Percentiles rank a stretch among this genome's conserved stretches.
phyloP scores from a whole-genome alignment of 2,888 invertebrate genomes.

The Scrobipalpa atriplicella region DNA sequence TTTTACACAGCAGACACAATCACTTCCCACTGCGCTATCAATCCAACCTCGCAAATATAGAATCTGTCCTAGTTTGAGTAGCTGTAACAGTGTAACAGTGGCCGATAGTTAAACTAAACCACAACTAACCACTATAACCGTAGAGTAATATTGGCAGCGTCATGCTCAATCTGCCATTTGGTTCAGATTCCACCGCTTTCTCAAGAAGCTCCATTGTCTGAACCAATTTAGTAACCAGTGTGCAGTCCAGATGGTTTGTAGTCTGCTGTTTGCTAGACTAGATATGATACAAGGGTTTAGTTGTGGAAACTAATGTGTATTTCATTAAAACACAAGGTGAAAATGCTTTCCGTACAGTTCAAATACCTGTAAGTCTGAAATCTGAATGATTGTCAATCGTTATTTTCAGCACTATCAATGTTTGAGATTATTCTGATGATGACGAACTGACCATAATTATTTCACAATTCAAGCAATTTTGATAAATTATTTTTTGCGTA shows the following conservation, averaged over 20 bases:
- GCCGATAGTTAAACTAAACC: constrained; percentile 10
- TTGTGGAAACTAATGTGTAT: neutral
- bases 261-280: constrained; percentile 22
- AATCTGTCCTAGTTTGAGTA: neutral
- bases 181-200: constrained; percentile 59
- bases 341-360: no score
- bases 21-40: no score
- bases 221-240: constrained; percentile 33
- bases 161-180: constrained; percentile 65
- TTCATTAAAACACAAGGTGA: no score
- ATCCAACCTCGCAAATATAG: neutral
- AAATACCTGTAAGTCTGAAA: no score
- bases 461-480: no score
- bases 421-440: no score
- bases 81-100: neutral
- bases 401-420: no score
- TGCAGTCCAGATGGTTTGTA: neutral
- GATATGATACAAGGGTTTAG: neutral
- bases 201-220: constrained; percentile 51
- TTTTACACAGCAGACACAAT: no score
- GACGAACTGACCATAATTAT: no score
- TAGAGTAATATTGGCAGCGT: constrained; percentile 44
- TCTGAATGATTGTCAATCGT: no score
- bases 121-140: constrained; percentile 29
- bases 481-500: no score